phyloP scores from a whole-genome alignment of 2,113 vertebrate species.

The Thunnus maccoyii region DNA sequence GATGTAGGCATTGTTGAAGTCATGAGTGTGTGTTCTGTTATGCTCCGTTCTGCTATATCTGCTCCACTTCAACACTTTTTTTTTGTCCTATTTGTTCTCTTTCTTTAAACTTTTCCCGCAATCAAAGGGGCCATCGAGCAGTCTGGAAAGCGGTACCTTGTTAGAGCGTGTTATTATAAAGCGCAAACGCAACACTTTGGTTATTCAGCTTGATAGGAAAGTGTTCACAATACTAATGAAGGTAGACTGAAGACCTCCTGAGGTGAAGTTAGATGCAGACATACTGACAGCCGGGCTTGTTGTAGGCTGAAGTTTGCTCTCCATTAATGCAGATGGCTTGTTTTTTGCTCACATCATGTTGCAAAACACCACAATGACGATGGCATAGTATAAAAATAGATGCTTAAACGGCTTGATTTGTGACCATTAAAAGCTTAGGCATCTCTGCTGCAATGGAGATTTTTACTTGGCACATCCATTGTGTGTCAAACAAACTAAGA shows the following conservation, averaged over 20 bases:
- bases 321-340: neutral
- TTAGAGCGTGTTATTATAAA: slow-evolving; percentile 6
- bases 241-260: neutral
- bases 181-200: slow-evolving; percentile 1
- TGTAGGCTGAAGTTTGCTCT: neutral
- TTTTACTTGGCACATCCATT: neutral
- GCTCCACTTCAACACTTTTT: neutral
- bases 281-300: neutral
- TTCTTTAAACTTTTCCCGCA: neutral
- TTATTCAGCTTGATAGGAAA: neutral
- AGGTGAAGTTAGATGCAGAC: neutral
- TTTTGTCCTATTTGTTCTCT: neutral
- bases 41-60: neutral
- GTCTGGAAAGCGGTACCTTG: neutral
- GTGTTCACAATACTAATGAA: neutral
- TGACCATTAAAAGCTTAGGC: too few species aligned
- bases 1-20: slow-evolving; percentile 24
- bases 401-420: neutral
- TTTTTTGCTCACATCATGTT: neutral
- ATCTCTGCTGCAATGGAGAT: neutral
- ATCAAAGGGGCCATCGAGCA: neutral
- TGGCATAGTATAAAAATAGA: neutral
- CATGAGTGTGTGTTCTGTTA: neutral
- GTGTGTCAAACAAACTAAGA: neutral
- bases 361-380: neutral